Conservation (phyloP, 92 coral and sea anemone genomes). For the Hydrozoanthus gracilis region DNA sequence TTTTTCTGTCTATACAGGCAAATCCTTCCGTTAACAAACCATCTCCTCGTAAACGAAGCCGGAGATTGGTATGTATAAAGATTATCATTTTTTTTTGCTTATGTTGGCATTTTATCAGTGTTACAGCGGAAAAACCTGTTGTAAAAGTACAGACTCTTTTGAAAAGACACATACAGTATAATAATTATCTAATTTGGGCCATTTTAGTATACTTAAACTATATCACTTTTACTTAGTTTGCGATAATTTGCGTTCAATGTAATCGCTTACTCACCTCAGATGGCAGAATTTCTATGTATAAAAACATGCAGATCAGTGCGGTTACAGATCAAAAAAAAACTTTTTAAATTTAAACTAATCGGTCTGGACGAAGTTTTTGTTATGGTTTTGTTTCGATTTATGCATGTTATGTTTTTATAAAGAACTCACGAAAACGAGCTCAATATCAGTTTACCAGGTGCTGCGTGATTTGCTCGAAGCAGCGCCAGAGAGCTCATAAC, state of each 20-base stretch:
- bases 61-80: conserved; percentile 20
- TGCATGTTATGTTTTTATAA: too few species aligned
- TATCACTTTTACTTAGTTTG: too few species aligned
- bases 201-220: too few species aligned
- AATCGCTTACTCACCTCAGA: too few species aligned
- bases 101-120: background rate
- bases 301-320: too few species aligned
- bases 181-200: background rate
- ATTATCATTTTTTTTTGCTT: background rate
- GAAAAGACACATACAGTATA: background rate
- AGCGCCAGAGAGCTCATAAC: background rate
- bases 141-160: background rate
- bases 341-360: background rate
- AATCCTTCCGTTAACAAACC: conserved; percentile 6
- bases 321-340: too few species aligned
- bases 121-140: background rate
- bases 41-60: conserved; percentile 26
- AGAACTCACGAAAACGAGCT: background rate
- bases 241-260: too few species aligned
- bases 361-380: background rate
- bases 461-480: background rate
- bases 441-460: background rate
- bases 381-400: background rate
- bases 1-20: conserved; percentile 8
- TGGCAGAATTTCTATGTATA: too few species aligned